Evolutionary conservation across 2,888 invertebrate species (phyloP).

Genomic region (Scaptomyza parva): DNA sequence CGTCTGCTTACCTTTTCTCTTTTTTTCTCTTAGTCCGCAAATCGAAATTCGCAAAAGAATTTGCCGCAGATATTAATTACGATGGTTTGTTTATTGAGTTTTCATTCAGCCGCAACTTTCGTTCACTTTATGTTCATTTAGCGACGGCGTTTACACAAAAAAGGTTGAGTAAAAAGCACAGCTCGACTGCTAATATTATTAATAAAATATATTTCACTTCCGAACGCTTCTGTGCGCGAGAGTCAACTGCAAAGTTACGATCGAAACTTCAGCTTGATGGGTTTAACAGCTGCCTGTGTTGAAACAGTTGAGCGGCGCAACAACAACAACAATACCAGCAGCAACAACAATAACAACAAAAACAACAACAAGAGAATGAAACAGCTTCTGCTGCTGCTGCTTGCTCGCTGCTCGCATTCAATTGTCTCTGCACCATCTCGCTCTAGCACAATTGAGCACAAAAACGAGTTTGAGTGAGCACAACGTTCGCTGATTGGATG

Average conservation of each 20-base stretch:
- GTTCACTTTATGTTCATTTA: constrained; percentile 22
- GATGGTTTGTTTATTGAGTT: not conserved
- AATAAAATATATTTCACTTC: constrained; percentile 85
- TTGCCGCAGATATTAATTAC: constrained; percentile 15
- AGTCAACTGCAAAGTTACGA: constrained; percentile 85
- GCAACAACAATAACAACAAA: constrained; percentile 46
- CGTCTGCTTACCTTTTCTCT: constrained; percentile 62
- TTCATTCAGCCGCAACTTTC: constrained; percentile 12
- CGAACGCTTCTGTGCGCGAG: constrained; percentile 85
- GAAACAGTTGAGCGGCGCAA: constrained; percentile 50
- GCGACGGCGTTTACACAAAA: constrained; percentile 31
- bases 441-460: constrained; percentile 57
- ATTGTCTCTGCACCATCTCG: constrained; percentile 57
- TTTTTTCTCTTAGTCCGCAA: constrained; percentile 12
- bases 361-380: constrained; percentile 54
- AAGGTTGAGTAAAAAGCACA: constrained; percentile 27
- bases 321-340: constrained; percentile 21
- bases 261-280: constrained; percentile 85
- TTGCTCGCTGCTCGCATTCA: constrained; percentile 53
- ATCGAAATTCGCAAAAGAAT: constrained; percentile 12
- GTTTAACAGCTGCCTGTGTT: constrained; percentile 84
- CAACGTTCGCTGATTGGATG: constrained; percentile 63
- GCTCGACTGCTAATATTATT: constrained; percentile 83
- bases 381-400: constrained; percentile 79
- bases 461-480: constrained; percentile 69